Evolutionary conservation across 92 coral and sea anemone species (phyloP), one percentile per base, ranked within the genome.

Genomic region (Actinernus sp.): DNA sequence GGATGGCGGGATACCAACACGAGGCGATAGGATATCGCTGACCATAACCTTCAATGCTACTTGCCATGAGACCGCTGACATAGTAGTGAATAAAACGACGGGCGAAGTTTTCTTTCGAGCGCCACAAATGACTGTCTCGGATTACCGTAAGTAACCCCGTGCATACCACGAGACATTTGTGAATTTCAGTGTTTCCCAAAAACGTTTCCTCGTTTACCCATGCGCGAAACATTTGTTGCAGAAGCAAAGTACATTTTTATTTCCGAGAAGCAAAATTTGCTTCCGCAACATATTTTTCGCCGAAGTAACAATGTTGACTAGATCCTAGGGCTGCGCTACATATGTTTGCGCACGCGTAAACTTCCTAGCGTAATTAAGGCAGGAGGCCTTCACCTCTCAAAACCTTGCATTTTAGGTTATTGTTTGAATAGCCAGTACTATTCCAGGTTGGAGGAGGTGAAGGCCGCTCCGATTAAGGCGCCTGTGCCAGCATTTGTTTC

Each of bases 41-140:
- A 93, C 81, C 41, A 83, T 93, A 56, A 86, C 88, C 54, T 86
- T 93, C 52, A 92, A 93, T 62, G 97, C 85, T 13, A 78, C 98
- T 0, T 93, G 98, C 52, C 62, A 81, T 27, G 83, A 51, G 54
- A 78, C 88, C 16, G 98, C 97, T 7, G 80, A 81, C 41, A 73
- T 93, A 31, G 79, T 84, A 31, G 88, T 85, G 30, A 88, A 93
- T 46, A 49, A 71, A 14, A 54, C 45, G 10, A 78, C 92, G 29
- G 98, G 98, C 6, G 92, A 93, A 36, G 98, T 93, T 65, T 93
- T 82, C 75, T 85, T 93, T 30, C 74, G 97, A 54, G 98, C 94
- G 1, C 98, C 98, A 3, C 78, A 81, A 1, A 76, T 93, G 63
- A 93, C 98, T 2, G 90, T 81, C 61, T 93, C 98, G 0, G 76